Evolutionary conservation across 1,140 invertebrate species (phyloP), one percentile per base, ranked within the genome.

Genomic region (Lucilia sericata): DNA sequence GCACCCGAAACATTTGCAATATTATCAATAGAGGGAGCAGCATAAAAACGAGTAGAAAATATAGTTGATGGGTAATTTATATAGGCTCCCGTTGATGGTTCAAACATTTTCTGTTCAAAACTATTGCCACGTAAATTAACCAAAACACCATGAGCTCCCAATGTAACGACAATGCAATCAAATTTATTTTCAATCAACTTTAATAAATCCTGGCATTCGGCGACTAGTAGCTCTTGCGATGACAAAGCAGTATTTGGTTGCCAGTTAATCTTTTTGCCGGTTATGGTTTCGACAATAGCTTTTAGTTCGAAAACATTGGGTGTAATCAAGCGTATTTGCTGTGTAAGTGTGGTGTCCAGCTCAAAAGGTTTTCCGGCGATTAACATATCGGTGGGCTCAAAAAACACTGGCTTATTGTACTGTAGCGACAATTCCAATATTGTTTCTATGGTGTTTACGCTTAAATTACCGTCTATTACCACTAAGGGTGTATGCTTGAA

Each of bases 381-480:
- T 70, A 91, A 89, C 51, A 93, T 88, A 86, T 95, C 94, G 5
- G 95, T 95, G 25, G 95, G 94, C 87, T 95, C 95, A 89, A 93
- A 95, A 90, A 94, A 94, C 2, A 95, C 94, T 89, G 96, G 96
- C 87, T 95, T 93, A 49, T 93, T 88, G 47, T 93, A 88, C 81
- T 92, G 86, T 7, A 91, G 84, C 51, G 96, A 96, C 8, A 95
- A 86, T 82, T 94, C 88, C 74, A 97, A 88, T 14, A 94, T 90
- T 83, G 92, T 92, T 75, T 93, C 90, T 88, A 98, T 95, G 0
- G 95, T 94, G 36, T 93, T 90, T 74, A 93, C 82, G 14, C 95
- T 93, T 75, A 95, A 91, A 91, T 98, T 98, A 30, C 95, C 96
- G 92, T 98, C 97, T 30, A 98, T 91, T 65, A 97, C 91, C 36